phyloP scores from a whole-genome alignment of 2,888 invertebrate species.

The Tethea ocularis region DNA sequence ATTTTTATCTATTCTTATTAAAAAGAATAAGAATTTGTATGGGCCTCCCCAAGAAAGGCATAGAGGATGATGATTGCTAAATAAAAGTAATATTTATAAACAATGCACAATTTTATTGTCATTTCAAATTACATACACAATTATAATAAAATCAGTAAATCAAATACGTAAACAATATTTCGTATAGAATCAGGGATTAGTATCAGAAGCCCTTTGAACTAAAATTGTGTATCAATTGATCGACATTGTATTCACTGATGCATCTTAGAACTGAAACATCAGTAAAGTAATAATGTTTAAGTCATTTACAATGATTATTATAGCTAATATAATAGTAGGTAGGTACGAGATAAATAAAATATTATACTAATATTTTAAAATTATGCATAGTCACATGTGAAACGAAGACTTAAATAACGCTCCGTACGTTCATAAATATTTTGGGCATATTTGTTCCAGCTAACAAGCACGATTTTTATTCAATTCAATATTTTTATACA shows the following conservation, averaged over 20 bases:
- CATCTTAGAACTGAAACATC: slow-evolving; percentile 75
- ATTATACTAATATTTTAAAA: slow-evolving; percentile 55
- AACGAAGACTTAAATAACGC: slow-evolving; percentile 48
- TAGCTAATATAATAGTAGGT: slow-evolving; percentile 25
- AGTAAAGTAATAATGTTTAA: slow-evolving; percentile 37
- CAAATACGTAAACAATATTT: slow-evolving; percentile 29
- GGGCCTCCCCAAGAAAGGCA: not conserved
- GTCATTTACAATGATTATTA: slow-evolving; percentile 53
- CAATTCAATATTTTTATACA: slow-evolving; percentile 40
- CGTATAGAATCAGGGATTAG: slow-evolving; percentile 44
- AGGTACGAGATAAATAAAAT: slow-evolving; percentile 64
- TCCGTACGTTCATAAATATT: slow-evolving; percentile 36
- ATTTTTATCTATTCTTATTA: not conserved
- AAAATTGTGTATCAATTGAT: slow-evolving; percentile 79
- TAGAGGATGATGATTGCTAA: slow-evolving; percentile 12
- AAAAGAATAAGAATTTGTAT: not conserved
- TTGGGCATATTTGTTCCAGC: slow-evolving; percentile 40
- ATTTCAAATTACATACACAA: slow-evolving; percentile 80
- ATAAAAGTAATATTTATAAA: slow-evolving; percentile 50
- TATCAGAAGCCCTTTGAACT: slow-evolving; percentile 49
- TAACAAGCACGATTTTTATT: slow-evolving; percentile 23
- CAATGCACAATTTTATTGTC: slow-evolving; percentile 77
- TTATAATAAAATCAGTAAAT: slow-evolving; percentile 65
- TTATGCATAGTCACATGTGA: slow-evolving; percentile 70
- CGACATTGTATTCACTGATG: slow-evolving; percentile 54